Base-by-base conservation (phyloP, 2,113 vertebrate species). In the Rana temporaria region DNA sequence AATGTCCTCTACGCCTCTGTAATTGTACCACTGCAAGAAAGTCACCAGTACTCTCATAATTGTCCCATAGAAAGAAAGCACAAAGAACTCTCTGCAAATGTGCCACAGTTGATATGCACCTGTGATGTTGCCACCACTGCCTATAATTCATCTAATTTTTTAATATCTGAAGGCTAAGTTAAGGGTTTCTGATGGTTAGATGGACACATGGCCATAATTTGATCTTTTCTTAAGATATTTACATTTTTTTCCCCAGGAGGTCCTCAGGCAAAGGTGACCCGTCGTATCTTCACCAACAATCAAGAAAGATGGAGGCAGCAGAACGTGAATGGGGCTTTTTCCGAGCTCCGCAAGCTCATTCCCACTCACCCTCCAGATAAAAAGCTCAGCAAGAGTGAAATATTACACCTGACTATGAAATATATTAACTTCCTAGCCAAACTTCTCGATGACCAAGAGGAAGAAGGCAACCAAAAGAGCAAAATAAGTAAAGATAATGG, bases 371-470 rank as follows among this genome's bases (percentile, higher is more conserved):
- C 97, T 0, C 96, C 96, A 0, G 97, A 98, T 90, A 97, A 98
- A 87, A 98, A 98, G 84, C 94, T 98, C 72, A 98, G 96, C 94
- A 98, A 98, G 90, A 98, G 98, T 0, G 97, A 98, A 90, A 98
- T 98, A 79, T 88, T 98, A 78, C 95, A 97, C 72, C 93, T 98
- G 64, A 96, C 97, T 19, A 98, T 98, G 97, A 98, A 98, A 89
- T 98, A 98, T 87, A 98, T 98, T 89, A 98, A 97, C 88, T 99
- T 99, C 90, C 91, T 99, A 84, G 96, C 97, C 89, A 97, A 98
- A 88, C 94, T 98, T 83, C 95, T 98, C 71, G 96, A 95, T 4
- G 97, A 98, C 88, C 97, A 98, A 88, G 97, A 98, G 38, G 96
- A 97, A 66, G 94, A 96, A 85, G 96, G 95, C 84, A 93, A 93